These are phyloP conservation scores for Loripinus fragilis DNA, from an alignment of 2,888 invertebrate genomes.

Conservation along the genomic window DNA sequence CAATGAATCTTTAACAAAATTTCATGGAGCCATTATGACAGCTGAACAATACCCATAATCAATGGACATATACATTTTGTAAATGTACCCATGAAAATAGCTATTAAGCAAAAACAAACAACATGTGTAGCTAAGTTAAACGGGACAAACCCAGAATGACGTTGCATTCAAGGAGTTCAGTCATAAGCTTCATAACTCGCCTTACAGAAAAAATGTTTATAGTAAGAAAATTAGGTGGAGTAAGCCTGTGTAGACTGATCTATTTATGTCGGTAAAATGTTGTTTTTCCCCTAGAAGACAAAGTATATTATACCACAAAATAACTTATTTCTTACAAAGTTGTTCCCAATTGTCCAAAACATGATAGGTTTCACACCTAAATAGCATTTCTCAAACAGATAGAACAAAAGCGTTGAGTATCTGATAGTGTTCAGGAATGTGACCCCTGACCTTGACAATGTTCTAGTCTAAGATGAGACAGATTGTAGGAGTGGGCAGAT, in stretches of 20 bases:
- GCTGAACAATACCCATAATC: background rate
- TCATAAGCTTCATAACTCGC: no score
- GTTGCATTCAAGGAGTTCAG: no score
- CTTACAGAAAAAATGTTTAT: no score
- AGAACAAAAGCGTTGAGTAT: slow-evolving; percentile 19
- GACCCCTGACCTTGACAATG: slow-evolving; percentile 32
- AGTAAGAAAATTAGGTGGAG: no score
- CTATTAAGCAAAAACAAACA: no score
- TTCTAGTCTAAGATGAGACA: slow-evolving; percentile 18
- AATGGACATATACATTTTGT: slow-evolving; percentile 10
- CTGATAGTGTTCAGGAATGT: slow-evolving; percentile 24
- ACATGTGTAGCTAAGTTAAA: no score
- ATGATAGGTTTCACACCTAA: slow-evolving; percentile 44
- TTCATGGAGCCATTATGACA: background rate
- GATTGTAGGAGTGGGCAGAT: slow-evolving; percentile 2
- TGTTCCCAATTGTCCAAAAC: background rate
- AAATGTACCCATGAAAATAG: no score
- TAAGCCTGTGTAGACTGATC: no score
- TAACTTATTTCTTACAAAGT: background rate
- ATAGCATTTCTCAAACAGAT: slow-evolving; percentile 29
- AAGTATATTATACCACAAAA: background rate
- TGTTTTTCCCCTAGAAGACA: no score
- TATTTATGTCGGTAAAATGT: no score
- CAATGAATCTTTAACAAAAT: background rate
- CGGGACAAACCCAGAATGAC: no score